Base-by-base conservation (phyloP, 2,888 invertebrate species). In the Tetropium fuscum region DNA sequence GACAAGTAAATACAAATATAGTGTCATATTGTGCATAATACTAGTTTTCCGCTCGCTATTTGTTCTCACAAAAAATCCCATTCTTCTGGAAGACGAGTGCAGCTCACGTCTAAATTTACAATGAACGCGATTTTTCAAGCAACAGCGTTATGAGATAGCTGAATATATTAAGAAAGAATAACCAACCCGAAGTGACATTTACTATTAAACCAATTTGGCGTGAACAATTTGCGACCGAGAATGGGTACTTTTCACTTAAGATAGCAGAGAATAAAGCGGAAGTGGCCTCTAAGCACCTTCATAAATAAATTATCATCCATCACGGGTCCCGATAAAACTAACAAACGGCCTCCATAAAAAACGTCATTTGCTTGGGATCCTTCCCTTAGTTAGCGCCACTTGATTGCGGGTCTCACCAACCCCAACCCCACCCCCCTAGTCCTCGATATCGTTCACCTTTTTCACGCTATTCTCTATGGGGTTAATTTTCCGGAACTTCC, bases 231-330 rank as follows among this genome's bases (percentile, higher is more conserved):
- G 6, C 13, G 1, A 5, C 13, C 6, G 13, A 1, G 34, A 34
- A 34, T 13, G 10, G 11, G 19, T 22, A 41, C 19, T 41, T 41
- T 41, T 41, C 41, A 41, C 41, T 41, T 41, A 20, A 41, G 41
- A 41, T 22, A 22, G 10, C 22, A 20, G 20, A 22, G 22, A 41
- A 41, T 20, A 41, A 16, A 41, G 19, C 18, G 11, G 41, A 34
- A 49, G 36, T 15, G 6, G 20, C n/a, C 22, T 11, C 6, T 10
- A 32, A 43, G 19, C 16, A 20, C 30, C 43, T 20, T 38, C 32
- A 43, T 53, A 53, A 53, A 53, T 43, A 34, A 53, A 43, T 53
- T 53, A 32, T 43, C 43, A 34, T 34, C 32, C 43, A 53, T 53
- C 53, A 53, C 22, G 19, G 15, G 4, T 15, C n/a, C 22, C 20